phyloP scores from a whole-genome alignment of 2,113 vertebrate genomes.

The Chloropsis cyanopogon region DNA sequence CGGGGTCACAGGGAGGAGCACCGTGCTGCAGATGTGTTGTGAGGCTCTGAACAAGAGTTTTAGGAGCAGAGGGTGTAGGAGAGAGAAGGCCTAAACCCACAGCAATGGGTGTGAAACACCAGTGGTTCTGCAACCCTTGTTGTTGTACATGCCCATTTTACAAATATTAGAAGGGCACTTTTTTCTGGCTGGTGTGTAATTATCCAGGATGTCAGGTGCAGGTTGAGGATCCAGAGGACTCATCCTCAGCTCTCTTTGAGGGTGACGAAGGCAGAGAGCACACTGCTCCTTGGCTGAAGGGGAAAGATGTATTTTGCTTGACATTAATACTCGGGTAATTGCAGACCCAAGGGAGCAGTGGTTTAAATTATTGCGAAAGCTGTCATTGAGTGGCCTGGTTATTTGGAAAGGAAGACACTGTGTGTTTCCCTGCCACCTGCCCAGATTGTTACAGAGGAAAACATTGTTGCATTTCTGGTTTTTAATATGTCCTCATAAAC shows the following conservation, averaged over 20 bases:
- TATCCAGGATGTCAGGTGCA: not conserved
- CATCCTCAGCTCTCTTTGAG: not conserved
- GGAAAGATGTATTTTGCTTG: not conserved
- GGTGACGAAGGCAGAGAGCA: not conserved
- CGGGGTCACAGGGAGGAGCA: not conserved
- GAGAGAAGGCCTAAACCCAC: not conserved
- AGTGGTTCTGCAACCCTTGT: not conserved
- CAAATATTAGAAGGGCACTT: not conserved
- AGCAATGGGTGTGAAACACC: not conserved
- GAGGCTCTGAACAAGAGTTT: not conserved
- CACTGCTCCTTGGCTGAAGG: not conserved
- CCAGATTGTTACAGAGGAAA: not conserved
- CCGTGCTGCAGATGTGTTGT: fast-evolving
- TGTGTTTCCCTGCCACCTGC: not conserved
- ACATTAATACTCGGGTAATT: constrained; percentile 26
- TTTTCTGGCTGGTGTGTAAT: constrained; percentile 4
- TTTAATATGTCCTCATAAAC: not conserved
- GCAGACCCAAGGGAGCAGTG: not conserved
- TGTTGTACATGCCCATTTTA: not conserved
- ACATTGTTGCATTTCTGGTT: constrained; percentile 20
- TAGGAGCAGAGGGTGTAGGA: not conserved
- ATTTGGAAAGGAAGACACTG: not conserved
- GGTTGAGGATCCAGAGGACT: not conserved
- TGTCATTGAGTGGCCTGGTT: constrained; percentile 40
- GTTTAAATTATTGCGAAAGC: constrained; percentile 7